A percentile compares a stretch with the other conserved stretches of the same genome.
Evolutionary conservation across 2,888 invertebrate genomes (phyloP).

Genomic region (Dasysyrphus albostriatus): DNA sequence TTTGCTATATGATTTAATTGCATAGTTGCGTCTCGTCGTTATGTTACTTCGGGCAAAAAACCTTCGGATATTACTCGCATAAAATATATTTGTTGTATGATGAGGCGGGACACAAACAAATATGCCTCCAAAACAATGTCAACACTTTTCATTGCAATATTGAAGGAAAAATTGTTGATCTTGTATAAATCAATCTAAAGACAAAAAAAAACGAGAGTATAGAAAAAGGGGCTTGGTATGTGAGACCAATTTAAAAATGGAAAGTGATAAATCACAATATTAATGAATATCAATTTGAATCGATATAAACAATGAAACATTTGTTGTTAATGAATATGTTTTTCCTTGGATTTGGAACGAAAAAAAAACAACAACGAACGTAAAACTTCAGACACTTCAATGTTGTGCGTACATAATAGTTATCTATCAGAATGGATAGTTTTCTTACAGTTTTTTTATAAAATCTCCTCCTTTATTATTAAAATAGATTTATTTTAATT

Average conservation of each 20-base stretch:
- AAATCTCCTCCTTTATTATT: no score
- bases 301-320: background rate
- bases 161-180: constrained; percentile 42
- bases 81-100: background rate
- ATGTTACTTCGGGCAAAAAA: constrained; percentile 19
- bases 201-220: background rate
- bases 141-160: constrained; percentile 19
- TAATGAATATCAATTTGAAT: constrained; percentile 23
- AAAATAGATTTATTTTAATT: no score
- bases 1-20: constrained; percentile 8
- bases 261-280: constrained; percentile 33
- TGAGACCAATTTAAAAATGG: constrained; percentile 19
- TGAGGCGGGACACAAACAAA: constrained; percentile 15
- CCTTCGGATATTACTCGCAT: constrained; percentile 16
- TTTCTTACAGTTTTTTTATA: no score
- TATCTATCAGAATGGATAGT: no score
- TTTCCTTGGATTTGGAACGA: constrained; percentile 11
- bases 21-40: background rate
- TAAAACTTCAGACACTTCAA: background rate
- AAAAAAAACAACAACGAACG: no score
- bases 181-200: constrained; percentile 23
- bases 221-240: constrained; percentile 4
- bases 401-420: background rate
- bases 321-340: background rate
- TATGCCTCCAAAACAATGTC: constrained; percentile 40